Percentiles rank a stretch among this genome's conserved stretches.
These are phyloP conservation scores for Dasyornis broadbenti DNA, from an alignment of 2,113 vertebrate species.

Conservation along the genomic window DNA sequence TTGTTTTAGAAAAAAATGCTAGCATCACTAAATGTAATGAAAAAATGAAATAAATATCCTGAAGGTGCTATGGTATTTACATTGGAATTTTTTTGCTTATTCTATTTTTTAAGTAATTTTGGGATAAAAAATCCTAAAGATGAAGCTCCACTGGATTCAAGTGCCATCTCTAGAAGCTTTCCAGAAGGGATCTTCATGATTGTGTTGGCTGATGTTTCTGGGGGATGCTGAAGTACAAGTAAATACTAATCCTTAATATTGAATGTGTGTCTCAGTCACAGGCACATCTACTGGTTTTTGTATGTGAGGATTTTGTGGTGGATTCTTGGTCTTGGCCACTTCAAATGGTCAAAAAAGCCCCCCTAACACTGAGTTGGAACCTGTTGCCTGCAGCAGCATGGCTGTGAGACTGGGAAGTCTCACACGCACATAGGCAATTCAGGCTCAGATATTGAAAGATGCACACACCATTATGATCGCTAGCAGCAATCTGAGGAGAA, in stretches of 20 bases:
- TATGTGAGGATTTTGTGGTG: neutral
- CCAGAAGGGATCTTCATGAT: neutral
- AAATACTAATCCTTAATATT: neutral
- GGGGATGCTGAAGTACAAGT: neutral
- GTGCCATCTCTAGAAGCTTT: neutral
- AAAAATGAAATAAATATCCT: neutral
- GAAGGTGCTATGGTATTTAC: neutral
- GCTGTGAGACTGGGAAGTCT: neutral
- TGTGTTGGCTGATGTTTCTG: neutral
- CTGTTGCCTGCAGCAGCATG: neutral
- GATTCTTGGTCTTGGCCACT: neutral
- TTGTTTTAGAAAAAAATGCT: neutral
- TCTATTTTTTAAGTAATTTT: neutral
- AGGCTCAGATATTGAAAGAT: neutral
- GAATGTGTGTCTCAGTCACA: neutral
- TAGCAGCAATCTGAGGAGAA: neutral
- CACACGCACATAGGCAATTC: too few relatives aligned
- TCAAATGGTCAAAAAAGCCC: neutral
- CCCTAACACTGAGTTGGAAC: neutral
- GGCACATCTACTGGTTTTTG: rapidly evolving
- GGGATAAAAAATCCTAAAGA: neutral
- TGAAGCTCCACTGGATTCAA: neutral
- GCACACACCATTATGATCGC: rapidly evolving
- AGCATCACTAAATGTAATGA: neutral
- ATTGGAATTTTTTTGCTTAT: neutral